Percentiles rank a stretch among this genome's conserved stretches.
Conservation (phyloP, 2,888 invertebrate species). For the Sinelater perroti region DNA sequence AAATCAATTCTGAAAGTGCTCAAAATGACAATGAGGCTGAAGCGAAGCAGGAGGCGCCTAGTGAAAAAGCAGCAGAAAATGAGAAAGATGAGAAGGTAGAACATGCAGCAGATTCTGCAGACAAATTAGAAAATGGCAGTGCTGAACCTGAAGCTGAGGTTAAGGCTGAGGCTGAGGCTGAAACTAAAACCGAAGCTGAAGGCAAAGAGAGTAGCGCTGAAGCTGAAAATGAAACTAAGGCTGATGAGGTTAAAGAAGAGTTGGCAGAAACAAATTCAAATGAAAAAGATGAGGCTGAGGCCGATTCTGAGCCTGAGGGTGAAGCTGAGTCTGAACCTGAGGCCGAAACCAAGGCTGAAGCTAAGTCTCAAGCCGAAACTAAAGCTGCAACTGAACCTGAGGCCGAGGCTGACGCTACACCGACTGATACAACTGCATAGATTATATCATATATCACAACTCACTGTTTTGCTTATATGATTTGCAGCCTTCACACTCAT, state of each 20-base stretch:
- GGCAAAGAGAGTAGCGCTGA: slow-evolving; percentile 4
- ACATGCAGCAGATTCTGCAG: slow-evolving; percentile 26
- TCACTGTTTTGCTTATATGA: slow-evolving; percentile 16
- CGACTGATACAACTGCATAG: slow-evolving; percentile 21
- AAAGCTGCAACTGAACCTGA: too few relatives aligned
- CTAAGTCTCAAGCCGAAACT: too few relatives aligned
- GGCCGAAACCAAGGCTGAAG: too few relatives aligned
- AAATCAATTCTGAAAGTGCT: slow-evolving; percentile 39
- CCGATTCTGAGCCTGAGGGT: too few relatives aligned
- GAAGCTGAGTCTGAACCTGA: slow-evolving; percentile 3
- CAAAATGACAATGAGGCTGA: slow-evolving; percentile 45
- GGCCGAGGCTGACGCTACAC: slow-evolving; percentile 5
- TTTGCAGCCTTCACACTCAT: slow-evolving; percentile 7
- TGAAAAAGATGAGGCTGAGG: slow-evolving; percentile 16
- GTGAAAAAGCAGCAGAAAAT: slow-evolving; percentile 40
- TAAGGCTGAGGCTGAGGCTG: too few relatives aligned
- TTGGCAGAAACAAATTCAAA: background rate
- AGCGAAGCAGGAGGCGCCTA: slow-evolving; percentile 36
- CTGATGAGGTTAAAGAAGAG: slow-evolving; percentile 11
- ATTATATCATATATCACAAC: slow-evolving; percentile 3
- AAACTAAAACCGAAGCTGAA: too few relatives aligned
- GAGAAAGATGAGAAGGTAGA: slow-evolving; percentile 30
- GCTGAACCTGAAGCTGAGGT: too few relatives aligned
- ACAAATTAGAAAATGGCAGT: slow-evolving; percentile 25
- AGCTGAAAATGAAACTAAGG: slow-evolving; percentile 4